Conservation (phyloP, 1,140 invertebrate genomes). For the Orchestia grillus region DNA sequence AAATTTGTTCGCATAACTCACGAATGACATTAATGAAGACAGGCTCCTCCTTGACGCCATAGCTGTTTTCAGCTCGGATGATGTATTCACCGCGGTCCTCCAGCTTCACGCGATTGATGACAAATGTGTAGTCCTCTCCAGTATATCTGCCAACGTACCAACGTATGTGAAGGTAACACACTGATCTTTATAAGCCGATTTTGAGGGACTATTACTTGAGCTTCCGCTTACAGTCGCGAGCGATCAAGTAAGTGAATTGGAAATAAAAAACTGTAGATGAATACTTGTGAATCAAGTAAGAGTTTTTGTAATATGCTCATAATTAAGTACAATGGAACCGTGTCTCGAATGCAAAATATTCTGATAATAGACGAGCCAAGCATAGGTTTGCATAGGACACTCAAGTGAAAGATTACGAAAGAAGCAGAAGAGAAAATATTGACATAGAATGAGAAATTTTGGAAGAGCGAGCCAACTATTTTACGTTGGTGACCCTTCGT, state of each 20-base stretch:
- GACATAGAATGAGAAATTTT: not conserved
- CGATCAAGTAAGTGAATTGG: not conserved
- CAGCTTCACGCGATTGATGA: conserved; percentile 94
- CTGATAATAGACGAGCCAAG: not conserved
- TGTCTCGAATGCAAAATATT: not conserved
- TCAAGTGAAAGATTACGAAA: not conserved
- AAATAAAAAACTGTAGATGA: not conserved
- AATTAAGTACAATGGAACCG: not conserved
- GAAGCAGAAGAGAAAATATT: not conserved
- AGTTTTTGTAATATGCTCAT: not conserved
- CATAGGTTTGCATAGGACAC: not conserved
- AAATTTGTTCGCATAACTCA: too few relatives aligned
- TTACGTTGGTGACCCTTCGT: not conserved
- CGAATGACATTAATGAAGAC: conserved; percentile 97
- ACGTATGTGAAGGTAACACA: not conserved
- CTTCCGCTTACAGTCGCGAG: not conserved
- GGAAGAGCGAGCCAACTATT: not conserved
- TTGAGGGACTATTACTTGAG: not conserved
- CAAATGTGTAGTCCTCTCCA: conserved; percentile 96
- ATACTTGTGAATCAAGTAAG: not conserved
- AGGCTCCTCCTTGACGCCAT: conserved; percentile 94
- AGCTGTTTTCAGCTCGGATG: conserved; percentile 97
- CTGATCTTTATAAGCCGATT: not conserved
- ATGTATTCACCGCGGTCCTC: conserved; percentile 98
- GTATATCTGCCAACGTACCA: conserved; percentile 75